phyloP scores from a whole-genome alignment of 2,113 vertebrate genomes.

The Calonectris borealis region DNA sequence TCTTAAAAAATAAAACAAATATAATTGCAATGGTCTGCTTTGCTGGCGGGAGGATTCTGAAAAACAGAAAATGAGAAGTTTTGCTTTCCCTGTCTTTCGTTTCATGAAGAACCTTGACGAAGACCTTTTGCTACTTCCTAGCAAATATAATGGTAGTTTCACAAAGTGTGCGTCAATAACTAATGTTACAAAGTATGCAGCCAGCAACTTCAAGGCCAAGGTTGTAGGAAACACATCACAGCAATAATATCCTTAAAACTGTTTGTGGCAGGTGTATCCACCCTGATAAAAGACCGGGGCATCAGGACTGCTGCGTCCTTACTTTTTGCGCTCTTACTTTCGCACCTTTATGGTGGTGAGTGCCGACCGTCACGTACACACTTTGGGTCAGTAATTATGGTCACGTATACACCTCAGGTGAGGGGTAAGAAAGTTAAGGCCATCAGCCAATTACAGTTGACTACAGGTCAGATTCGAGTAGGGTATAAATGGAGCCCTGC shows the following conservation, averaged over 20 bases:
- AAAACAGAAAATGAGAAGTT: background rate
- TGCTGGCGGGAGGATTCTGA: background rate
- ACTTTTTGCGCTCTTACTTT: no score
- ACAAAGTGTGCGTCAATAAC: background rate
- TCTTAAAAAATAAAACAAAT: background rate
- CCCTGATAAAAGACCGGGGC: no score
- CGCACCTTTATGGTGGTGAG: no score
- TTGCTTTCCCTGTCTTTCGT: background rate
- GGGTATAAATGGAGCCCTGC: no score
- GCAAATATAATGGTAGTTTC: background rate
- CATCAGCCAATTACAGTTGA: no score
- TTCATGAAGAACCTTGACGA: background rate
- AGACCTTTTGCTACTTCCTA: background rate
- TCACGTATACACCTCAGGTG: no score
- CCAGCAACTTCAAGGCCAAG: background rate
- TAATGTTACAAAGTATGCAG: background rate
- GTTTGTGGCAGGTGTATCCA: background rate
- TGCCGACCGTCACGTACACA: no score
- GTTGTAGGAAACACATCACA: background rate
- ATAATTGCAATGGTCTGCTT: background rate
- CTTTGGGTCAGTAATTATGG: no score
- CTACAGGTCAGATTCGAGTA: no score
- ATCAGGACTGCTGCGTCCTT: no score
- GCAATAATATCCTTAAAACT: background rate
- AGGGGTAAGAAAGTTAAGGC: no score